Base-by-base conservation (phyloP, 2,797 vertebrate species). In the Craterocephalus amniculus region DNA sequence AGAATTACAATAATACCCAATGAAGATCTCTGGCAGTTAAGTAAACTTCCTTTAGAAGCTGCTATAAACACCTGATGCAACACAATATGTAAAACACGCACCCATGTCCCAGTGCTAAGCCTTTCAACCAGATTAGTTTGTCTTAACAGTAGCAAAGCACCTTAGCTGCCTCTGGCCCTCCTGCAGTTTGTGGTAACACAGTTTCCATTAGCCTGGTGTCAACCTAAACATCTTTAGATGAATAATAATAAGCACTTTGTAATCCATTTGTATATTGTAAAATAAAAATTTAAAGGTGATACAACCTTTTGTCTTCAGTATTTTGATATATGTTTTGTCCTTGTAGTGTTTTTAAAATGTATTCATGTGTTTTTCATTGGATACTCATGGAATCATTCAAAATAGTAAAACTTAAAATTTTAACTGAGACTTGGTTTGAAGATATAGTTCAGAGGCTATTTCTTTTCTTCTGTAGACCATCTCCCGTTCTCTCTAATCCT, bases 71-170 rank as follows among this genome's bases (percentile, higher is more conserved):
- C 76, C 71, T 77, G 67, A 24, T 80, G 58, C 58, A 75, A 43
- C 70, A 86, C 73, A 79, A 72, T 68, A 74, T 56, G 61, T 72
- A 65, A 65, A 79, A 69, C 80, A 80, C 71, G 71, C 82, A 84
- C 63, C 76, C 67, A 74, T 84, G 86, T 69, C 68, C 76, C 54
- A 20, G 55, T 80, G 75, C 76, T 67, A 84, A 91, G 76, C 83
- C 63, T 54, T 68, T 83, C 90, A 89, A 90, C 65, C 78, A 80
- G 92, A 93, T 94, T 92, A 94, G 63, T 70, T 82, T 81, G 87
- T 86, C 83, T 92, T 91, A 91, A 89, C 86, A 67, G 62, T 65
- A 32, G 63, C 61, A 81, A 84, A 80, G 88, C 63, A 59, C 72
- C 66, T 91, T 82, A 90, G 79, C 87, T 80, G 74, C 32, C 61